These are phyloP conservation scores for Gandaritis pyraliata DNA, from an alignment of 2,888 invertebrate genomes.

Conservation along the genomic window DNA sequence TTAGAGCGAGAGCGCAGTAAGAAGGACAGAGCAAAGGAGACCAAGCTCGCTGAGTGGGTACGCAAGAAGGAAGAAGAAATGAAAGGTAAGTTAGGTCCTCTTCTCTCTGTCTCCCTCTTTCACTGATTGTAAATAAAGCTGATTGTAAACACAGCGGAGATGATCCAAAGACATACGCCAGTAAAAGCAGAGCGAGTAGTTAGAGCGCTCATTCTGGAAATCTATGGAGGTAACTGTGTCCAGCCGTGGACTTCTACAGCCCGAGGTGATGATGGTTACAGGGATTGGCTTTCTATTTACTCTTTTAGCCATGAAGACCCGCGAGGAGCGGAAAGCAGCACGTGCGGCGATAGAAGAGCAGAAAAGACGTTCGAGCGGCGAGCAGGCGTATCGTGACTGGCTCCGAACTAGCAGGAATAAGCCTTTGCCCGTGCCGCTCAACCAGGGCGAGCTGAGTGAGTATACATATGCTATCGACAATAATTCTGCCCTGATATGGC, in stretches of 20 bases:
- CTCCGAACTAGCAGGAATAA: constrained; percentile 85
- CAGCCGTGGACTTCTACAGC: too few relatives aligned
- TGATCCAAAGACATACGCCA: too few relatives aligned
- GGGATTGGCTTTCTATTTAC: background rate
- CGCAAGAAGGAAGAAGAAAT: constrained; percentile 84
- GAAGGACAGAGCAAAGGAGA: constrained; percentile 70
- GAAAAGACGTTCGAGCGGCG: constrained; percentile 78
- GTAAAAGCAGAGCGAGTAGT: too few relatives aligned
- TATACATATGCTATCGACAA: background rate
- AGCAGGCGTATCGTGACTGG: constrained; percentile 86
- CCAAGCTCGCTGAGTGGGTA: constrained; percentile 83
- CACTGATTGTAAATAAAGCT: too few relatives aligned
- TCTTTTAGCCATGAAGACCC: constrained; percentile 69
- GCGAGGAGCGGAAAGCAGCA: constrained; percentile 75
- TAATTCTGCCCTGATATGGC: too few relatives aligned
- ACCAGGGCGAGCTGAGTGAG: constrained; percentile 85
- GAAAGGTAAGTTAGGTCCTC: constrained; percentile 70
- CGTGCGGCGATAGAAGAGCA: constrained; percentile 81
- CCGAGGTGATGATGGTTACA: too few relatives aligned
- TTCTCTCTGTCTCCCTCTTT: background rate
- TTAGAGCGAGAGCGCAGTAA: constrained; percentile 66
- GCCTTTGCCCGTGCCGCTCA: constrained; percentile 86
- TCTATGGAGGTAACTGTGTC: too few relatives aligned
- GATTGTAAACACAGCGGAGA: too few relatives aligned
- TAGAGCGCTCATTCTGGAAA: too few relatives aligned